Evolutionary conservation across 2,797 vertebrate species (phyloP).

Genomic region (Adrianichthys oophorus): DNA sequence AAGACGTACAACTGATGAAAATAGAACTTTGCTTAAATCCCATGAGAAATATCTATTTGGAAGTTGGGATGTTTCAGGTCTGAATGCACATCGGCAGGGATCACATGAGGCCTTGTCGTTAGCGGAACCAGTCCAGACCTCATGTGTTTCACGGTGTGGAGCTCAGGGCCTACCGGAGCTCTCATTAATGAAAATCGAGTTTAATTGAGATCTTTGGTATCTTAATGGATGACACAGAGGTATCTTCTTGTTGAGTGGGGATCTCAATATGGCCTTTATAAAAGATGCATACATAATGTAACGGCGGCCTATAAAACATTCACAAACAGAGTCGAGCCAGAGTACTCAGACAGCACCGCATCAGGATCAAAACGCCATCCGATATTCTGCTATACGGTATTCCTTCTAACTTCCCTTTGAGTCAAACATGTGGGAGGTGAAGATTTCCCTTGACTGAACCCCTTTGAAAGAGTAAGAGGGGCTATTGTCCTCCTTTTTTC

Average conservation of each 20-base stretch:
- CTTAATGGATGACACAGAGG: conserved; percentile 66
- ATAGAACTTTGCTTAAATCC: conserved; percentile 50
- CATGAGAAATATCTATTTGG: conserved; percentile 41
- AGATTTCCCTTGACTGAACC: conserved; percentile 27
- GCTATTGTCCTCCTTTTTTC: conserved; percentile 20
- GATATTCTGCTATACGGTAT: conserved; percentile 29
- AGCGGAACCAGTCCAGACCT: conserved; percentile 17
- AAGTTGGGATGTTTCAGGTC: conserved; percentile 44
- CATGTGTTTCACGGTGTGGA: conserved; percentile 13
- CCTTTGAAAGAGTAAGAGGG: background rate
- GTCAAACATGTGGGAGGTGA: conserved; percentile 29
- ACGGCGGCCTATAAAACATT: conserved; percentile 70
- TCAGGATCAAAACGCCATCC: conserved; percentile 35
- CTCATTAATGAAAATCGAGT: conserved; percentile 68
- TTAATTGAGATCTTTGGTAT: conserved; percentile 69
- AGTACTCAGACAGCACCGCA: conserved; percentile 39
- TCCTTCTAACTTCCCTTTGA: conserved; percentile 23
- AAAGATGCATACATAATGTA: conserved; percentile 78
- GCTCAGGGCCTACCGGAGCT: conserved; percentile 14
- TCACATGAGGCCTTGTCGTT: conserved; percentile 28
- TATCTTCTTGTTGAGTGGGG: conserved; percentile 63
- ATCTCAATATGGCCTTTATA: conserved; percentile 73
- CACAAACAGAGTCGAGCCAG: conserved; percentile 54
- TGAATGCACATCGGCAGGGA: conserved; percentile 46
- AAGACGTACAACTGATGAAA: conserved; percentile 57